Evolutionary conservation across 1,140 invertebrate genomes (phyloP), one percentile per base, ranked within the genome.

Genomic region (Psilanteris sp.): DNA sequence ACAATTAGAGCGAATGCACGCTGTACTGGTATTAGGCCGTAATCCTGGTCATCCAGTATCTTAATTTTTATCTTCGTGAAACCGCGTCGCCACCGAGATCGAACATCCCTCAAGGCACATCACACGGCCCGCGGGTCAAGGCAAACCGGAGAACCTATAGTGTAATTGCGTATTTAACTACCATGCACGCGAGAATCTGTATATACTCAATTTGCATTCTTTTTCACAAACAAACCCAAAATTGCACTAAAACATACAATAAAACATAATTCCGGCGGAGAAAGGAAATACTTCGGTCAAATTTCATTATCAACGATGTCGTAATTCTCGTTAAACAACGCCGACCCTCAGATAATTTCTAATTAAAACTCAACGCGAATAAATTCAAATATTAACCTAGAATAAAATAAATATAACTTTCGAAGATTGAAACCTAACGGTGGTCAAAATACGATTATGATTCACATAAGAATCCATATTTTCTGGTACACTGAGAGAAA

Each of bases 91-190:
- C 55, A 70, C 41, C 55, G 70, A 75, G 67, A 43, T 31, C 14
- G 73, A 80, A 68, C 78, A 81, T 78, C 82, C 76, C 77, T 55
- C 64, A 36, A 77, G 66, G 73, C 79, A 73, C 77, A 77, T 77
- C 78, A 74, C 78, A 80, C 77, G 77, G 79, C 81, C 80, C 72
- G 54, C 80, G 76, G 83, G 83, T 84, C 83, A 84, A 84, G 83
- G 83, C 80, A 67, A 83, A 67, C 81, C 57, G 71, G 77, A 74
- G 52, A 41, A 41, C 50, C 43, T 46, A 72, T 64, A 24, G 31
- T 50, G 39, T 64, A 64, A 72, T 72, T 72, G 68, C 68, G 52
- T 64, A 64, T 64, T 57, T 64, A 72, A 64, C 57, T 72, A 57
- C 68, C 68, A 72, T 46, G 68, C 57, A 64, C 50, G 50, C 57